Evolutionary conservation across 2,113 vertebrate species (phyloP).

Genomic region (Oophaga pumilio): DNA sequence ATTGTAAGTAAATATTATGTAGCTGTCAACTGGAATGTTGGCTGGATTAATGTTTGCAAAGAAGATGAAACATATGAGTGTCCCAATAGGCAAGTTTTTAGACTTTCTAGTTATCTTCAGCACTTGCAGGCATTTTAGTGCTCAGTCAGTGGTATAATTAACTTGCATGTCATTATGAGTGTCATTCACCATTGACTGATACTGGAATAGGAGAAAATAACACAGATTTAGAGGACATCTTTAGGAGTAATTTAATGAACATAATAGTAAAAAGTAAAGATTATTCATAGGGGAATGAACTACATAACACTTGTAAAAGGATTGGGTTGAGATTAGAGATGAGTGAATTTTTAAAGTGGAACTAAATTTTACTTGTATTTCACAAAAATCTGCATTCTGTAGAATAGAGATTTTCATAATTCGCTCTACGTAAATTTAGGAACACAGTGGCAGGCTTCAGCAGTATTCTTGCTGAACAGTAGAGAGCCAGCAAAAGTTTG

Average conservation of each 20-base stretch:
- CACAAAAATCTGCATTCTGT: too few species aligned
- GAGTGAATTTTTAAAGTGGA: too few species aligned
- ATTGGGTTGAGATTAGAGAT: too few species aligned
- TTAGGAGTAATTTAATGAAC: not conserved
- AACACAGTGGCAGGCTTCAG: too few species aligned
- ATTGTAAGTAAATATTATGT: not conserved
- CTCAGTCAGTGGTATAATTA: conserved; percentile 12
- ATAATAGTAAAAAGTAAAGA: not conserved
- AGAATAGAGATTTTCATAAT: too few species aligned
- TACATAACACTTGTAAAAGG: too few species aligned
- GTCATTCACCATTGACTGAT: not conserved
- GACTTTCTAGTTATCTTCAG: not conserved
- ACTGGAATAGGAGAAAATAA: not conserved
- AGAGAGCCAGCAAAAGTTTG: too few species aligned
- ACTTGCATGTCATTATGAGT: conserved; percentile 11
- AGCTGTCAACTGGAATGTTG: not conserved
- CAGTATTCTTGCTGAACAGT: too few species aligned
- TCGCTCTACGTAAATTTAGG: too few species aligned
- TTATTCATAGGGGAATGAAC: not conserved
- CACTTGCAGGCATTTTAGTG: conserved; percentile 3
- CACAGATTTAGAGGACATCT: not conserved
- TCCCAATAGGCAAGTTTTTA: not conserved
- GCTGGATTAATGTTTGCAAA: not conserved
- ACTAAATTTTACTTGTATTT: too few species aligned
- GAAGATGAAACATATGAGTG: not conserved